Conservation (phyloP, 2,888 invertebrate genomes). For the Drosophila rubida region DNA sequence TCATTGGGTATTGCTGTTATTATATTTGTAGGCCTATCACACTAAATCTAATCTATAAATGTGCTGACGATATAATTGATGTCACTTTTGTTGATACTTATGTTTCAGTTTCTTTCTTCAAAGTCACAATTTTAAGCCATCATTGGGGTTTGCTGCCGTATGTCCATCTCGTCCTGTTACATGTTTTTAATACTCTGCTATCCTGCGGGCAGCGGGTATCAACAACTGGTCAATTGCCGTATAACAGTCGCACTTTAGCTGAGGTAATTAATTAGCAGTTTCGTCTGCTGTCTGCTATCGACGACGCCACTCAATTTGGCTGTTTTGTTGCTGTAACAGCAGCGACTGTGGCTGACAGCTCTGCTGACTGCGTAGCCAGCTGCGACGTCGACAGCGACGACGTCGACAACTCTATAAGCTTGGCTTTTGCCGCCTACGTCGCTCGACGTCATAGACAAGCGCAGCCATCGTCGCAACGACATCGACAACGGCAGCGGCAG, state of each 20-base stretch:
- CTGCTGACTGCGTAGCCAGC: slow-evolving; percentile 1
- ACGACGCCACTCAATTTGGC: slow-evolving; percentile 49
- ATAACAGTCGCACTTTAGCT: slow-evolving; percentile 20
- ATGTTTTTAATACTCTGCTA: no score
- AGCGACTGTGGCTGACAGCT: slow-evolving; percentile 14
- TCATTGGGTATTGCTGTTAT: no score
- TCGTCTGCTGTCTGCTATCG: slow-evolving; percentile 24
- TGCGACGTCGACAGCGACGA: slow-evolving; percentile 4
- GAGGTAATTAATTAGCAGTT: slow-evolving; percentile 57
- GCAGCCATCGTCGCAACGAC: slow-evolving; percentile 25
- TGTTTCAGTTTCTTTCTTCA: no score
- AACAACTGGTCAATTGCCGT: slow-evolving; percentile 10
- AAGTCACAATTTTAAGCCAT: no score
- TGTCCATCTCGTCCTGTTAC: no score
- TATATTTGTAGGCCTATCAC: no score
- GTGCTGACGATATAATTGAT: no score
- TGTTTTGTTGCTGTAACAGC: slow-evolving; percentile 13
- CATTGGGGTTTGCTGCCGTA: no score
- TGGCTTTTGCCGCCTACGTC: slow-evolving; percentile 21
- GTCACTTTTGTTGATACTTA: no score
- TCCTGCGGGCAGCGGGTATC: not conserved
- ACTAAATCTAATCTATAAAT: no score
- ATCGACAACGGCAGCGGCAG: not conserved
- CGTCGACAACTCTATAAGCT: slow-evolving; percentile 30
- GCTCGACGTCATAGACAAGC: slow-evolving; percentile 32